Evolutionary conservation across 2,113 vertebrate genomes (phyloP).

Genomic region (Nycticebus coucang): DNA sequence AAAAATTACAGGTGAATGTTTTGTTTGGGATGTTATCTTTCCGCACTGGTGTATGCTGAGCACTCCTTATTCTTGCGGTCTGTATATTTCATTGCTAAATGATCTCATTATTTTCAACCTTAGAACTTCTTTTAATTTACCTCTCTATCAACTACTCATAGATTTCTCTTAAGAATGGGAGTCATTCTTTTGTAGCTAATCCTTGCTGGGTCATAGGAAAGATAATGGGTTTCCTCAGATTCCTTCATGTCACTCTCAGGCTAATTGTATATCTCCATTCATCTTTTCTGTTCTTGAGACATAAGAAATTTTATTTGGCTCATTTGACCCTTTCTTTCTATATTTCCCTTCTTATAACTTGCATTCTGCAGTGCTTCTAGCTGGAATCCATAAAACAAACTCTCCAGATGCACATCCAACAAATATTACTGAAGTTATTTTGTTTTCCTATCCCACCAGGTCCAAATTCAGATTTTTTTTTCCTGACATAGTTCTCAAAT

Average conservation of each 20-base stretch:
- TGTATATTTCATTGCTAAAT: background rate
- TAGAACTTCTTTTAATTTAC: background rate
- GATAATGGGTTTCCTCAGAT: background rate
- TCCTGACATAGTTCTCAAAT: background rate
- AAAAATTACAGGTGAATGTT: background rate
- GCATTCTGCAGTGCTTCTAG: background rate
- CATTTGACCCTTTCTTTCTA: background rate
- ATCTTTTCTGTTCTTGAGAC: background rate
- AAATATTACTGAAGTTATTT: background rate
- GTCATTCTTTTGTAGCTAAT: background rate
- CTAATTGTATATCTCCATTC: background rate
- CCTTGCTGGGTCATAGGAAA: background rate
- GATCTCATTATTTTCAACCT: background rate
- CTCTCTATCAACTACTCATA: background rate
- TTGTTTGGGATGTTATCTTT: background rate
- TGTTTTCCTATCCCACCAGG: background rate
- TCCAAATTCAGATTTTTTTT: background rate
- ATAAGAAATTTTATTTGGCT: background rate
- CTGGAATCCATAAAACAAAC: background rate
- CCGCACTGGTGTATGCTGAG: background rate
- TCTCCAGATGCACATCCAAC: background rate
- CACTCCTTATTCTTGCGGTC: background rate
- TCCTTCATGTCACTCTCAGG: background rate
- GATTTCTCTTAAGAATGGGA: background rate
- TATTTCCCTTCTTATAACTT: background rate